Evolutionary conservation across 2,113 vertebrate genomes (phyloP).

Genomic region (Vulpes lagopus): DNA sequence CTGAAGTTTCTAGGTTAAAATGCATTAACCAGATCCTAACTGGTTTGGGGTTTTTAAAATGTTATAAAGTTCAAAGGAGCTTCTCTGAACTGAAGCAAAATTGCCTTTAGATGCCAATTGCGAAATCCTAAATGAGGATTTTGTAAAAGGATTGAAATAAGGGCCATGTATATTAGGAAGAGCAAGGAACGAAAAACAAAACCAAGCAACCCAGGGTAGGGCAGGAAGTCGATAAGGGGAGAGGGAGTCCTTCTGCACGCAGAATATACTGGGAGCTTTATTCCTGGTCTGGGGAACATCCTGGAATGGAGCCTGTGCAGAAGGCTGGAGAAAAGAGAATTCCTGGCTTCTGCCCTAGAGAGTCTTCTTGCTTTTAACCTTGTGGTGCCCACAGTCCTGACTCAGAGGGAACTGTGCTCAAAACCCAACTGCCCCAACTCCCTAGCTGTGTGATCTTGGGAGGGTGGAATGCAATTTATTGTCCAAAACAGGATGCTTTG

Average conservation of each 20-base stretch:
- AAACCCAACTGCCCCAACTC: not conserved
- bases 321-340: not conserved
- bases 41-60: not conserved
- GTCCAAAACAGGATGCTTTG: not conserved
- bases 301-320: not conserved
- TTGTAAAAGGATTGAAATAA: constrained; percentile 6
- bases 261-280: constrained; percentile 57
- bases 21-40: not conserved
- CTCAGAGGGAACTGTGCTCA: not conserved
- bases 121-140: constrained; percentile 37
- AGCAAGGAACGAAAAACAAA: constrained; percentile 19
- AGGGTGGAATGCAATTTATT: not conserved
- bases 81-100: constrained; percentile 16
- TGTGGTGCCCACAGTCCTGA: constrained; percentile 2
- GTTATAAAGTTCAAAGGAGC: not conserved
- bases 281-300: constrained; percentile 41
- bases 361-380: constrained; percentile 42
- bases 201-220: not conserved
- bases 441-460: not conserved
- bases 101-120: not conserved
- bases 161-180: constrained; percentile 30
- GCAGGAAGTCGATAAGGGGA: constrained; percentile 42
- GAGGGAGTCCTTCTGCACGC: constrained; percentile 18
- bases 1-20: constrained; percentile 9
- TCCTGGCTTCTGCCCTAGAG: constrained; percentile 37